phyloP scores from a whole-genome alignment of 2,797 vertebrate genomes.

The Liparis tanakae region DNA sequence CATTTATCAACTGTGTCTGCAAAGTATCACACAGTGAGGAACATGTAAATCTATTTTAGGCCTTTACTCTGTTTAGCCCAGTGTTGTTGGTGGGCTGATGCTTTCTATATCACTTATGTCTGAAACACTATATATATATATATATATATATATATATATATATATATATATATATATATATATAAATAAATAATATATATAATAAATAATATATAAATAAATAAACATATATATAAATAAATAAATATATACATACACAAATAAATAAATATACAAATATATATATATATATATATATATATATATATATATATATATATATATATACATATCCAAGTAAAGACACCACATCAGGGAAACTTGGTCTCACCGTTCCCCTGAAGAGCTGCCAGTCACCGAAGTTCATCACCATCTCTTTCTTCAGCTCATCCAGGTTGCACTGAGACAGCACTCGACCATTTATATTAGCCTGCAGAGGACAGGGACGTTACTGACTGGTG shows the following conservation, averaged over 20 bases:
- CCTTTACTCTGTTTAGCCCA: constrained; percentile 14
- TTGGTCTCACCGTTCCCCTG: constrained; percentile 88
- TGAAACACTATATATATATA: too few relatives aligned
- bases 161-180: too few relatives aligned
- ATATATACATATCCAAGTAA: too few relatives aligned
- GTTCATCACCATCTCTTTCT: constrained; percentile 99
- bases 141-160: too few relatives aligned
- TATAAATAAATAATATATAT: too few relatives aligned
- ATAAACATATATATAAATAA: too few relatives aligned
- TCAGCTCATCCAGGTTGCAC: constrained; percentile 96
- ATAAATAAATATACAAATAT: too few relatives aligned
- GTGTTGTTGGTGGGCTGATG: constrained; percentile 4
- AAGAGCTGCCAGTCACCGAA: constrained; percentile 99
- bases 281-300: too few relatives aligned
- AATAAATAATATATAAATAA: too few relatives aligned
- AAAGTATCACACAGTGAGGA: constrained; percentile 37
- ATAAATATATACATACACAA: too few relatives aligned
- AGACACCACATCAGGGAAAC: not conserved
- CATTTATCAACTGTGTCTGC: constrained; percentile 37
- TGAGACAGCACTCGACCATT: constrained; percentile 95
- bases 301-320: too few relatives aligned
- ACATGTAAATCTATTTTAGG: constrained; percentile 36
- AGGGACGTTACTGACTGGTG: not conserved
- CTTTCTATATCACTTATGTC: constrained; percentile 17
- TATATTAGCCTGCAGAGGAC: constrained; percentile 90